Percentiles rank a stretch among this genome's conserved stretches.
Evolutionary conservation across 2,888 invertebrate species (phyloP).

Genomic region (Atrina japonica): DNA sequence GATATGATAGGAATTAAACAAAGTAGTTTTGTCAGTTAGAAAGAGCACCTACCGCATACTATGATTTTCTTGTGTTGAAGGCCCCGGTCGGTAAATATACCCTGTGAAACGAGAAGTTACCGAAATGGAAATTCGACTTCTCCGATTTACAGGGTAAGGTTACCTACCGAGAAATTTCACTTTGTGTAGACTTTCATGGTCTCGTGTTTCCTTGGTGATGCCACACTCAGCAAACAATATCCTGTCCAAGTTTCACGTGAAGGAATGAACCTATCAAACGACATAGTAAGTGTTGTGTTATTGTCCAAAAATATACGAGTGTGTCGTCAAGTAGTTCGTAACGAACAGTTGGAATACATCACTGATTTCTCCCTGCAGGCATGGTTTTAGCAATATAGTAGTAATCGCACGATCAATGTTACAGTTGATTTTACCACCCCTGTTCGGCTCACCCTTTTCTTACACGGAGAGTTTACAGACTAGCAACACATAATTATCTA

Average conservation of each 20-base stretch:
- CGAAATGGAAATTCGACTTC: slow-evolving; percentile 59
- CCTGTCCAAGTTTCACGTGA: slow-evolving; percentile 1
- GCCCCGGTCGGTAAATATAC: slow-evolving; percentile 69
- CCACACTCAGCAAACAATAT: slow-evolving; percentile 7
- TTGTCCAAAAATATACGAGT: too few species aligned
- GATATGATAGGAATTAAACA: too few species aligned
- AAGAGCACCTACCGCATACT: too few species aligned
- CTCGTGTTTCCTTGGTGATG: slow-evolving; percentile 12
- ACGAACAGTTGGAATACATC: too few species aligned
- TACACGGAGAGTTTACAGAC: slow-evolving; percentile 37
- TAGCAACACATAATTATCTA: slow-evolving; percentile 48
- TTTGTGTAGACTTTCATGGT: slow-evolving; percentile 7
- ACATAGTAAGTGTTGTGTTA: too few species aligned
- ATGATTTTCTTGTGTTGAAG: slow-evolving; percentile 13
- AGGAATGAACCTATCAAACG: too few species aligned
- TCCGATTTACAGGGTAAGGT: slow-evolving; percentile 77
- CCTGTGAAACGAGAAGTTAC: slow-evolving; percentile 77
- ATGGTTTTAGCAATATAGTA: too few species aligned
- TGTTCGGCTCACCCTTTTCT: slow-evolving; percentile 31
- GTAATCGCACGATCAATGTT: not conserved
- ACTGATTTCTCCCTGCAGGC: too few species aligned
- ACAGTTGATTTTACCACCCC: slow-evolving; percentile 40
- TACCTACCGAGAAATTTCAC: slow-evolving; percentile 46
- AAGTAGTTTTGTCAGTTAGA: too few species aligned
- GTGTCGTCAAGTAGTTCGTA: too few species aligned